Base-by-base conservation (phyloP, 1,140 invertebrate species). In the Pogonomyrmex barbatus region DNA sequence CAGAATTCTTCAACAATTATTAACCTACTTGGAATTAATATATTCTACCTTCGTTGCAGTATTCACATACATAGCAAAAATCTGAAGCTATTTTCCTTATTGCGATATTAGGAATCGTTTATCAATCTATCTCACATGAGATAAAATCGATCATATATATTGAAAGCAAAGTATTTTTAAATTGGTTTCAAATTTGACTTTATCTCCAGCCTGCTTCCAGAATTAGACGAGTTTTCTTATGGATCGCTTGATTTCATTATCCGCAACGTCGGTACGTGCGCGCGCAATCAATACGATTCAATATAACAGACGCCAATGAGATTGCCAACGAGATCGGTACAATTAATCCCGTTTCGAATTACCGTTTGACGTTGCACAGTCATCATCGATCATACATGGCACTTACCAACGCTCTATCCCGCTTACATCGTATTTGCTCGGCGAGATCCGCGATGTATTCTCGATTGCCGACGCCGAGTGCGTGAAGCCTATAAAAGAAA, bases 391-490 rank as follows among this genome's bases (percentile, higher is more conserved):
- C 86, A 75, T 73, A 73, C 2, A 24, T 24, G 4, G n/a, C 71
- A 92, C 91, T 93, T 88, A 93, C 94, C 92, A 92, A 17, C 47
- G 81, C 81, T 36, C 70, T 89, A 77, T 93, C 89, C 36, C 90
- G 91, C 73, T 94, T 94, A 36, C 89, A 78, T 68, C 90, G 92
- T 75, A 94, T 93, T 87, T 94, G 94, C 68, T 94, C 92, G 17
- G 87, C 87, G 36, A 94, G 91, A n/a, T 92, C 93, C 10, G 83
- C 73, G 50, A 93, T 92, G 86, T 94, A 93, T 33, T 94, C 90
- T 39, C 91, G 89, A 86, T 93, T 92, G 6, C 73, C 89, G n/a
- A 91, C 65, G 24, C 87, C 90, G 30, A 92, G 60, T 4, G 89
- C 77, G 63, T 89, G 88, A 76, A 92, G 88, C 36, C 94, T 94